A percentile compares a stretch with the other conserved stretches of the same genome.
Conservation (phyloP, 2,113 vertebrate genomes). For the Thunnus maccoyii region DNA sequence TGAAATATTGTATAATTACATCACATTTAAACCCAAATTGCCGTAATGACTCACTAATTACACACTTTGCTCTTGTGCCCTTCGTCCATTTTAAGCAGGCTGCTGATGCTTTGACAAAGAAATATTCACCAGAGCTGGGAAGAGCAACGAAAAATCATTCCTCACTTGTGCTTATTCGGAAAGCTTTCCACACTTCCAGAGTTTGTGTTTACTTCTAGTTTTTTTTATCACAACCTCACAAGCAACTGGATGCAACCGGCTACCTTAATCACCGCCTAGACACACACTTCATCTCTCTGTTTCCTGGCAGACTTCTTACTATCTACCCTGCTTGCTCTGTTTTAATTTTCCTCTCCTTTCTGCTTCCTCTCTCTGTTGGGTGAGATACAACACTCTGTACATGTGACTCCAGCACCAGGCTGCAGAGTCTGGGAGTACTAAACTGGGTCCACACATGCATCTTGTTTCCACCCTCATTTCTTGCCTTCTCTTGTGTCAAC, state of each 20-base stretch:
- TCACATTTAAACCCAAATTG: slow-evolving; percentile 28
- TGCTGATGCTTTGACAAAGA: slow-evolving; percentile 12
- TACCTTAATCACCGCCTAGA: slow-evolving; percentile 45
- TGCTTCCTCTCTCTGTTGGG: slow-evolving; percentile 17
- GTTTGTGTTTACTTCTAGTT: slow-evolving; percentile 17
- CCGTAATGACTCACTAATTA: slow-evolving; percentile 51
- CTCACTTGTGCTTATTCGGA: not conserved
- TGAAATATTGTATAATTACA: slow-evolving; percentile 32
- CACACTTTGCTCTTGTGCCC: slow-evolving; percentile 7
- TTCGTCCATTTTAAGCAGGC: slow-evolving; percentile 19
- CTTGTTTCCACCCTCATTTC: slow-evolving; percentile 1
- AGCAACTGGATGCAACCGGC: slow-evolving; percentile 37
- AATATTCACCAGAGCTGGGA: not conserved
- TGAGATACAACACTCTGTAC: slow-evolving; percentile 5
- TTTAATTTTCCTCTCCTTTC: slow-evolving; percentile 6
- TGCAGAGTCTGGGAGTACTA: slow-evolving; percentile 5
- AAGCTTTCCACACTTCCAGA: slow-evolving; percentile 1
- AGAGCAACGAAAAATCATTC: not conserved
- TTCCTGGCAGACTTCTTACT: slow-evolving; percentile 7
- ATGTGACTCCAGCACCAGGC: not conserved
- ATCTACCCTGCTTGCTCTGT: slow-evolving; percentile 24
- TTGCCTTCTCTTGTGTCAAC: slow-evolving; percentile 5
- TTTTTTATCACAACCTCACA: slow-evolving; percentile 43
- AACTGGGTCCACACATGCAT: not conserved
- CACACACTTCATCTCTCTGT: slow-evolving; percentile 28